Evolutionary conservation across 2,888 invertebrate genomes (phyloP), one percentile per base, ranked within the genome.

Genomic region (Apamea crenata): DNA sequence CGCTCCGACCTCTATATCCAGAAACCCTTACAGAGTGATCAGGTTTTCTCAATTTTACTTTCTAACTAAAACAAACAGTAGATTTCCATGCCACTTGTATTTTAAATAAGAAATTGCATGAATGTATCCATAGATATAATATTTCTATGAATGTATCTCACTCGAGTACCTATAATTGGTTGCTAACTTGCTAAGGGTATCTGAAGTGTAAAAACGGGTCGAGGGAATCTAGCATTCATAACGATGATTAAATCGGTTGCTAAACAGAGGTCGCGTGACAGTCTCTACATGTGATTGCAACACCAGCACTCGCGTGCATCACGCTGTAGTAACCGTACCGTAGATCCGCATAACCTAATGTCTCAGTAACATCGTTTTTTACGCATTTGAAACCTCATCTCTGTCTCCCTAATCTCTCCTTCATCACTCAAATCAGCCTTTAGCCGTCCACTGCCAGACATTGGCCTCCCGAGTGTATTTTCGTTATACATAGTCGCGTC

Each of bases 251-350:
- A 84, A 90, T 90, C 87, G 81, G 88, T 92, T 91, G 83, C 83
- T 82, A 83, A 90, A 87, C 88, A 87, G 86, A 87, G 90, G 89
- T 94, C 90, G 93, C 95, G 94, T 94, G 94, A 93, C 93, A 92
- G 90, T 92, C 85, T 87, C 91, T 89, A 91, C 90, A 88, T 92
- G 89, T 92, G 91, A 90, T 94, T 94, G 94, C 93, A 90, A 93
- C 93, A 93, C 89, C 89, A 85, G 83, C 90, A 87, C 85, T 87
- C 90, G 95, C 95, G 95, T 96, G 96, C 92, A 91, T 93, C 95
- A 94, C 94, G 94, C 91, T 91, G 91, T 88, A 88, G 80, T 91
- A 91, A 92, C 90, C 91, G 89, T 91, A 93, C 92, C 94, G 93
- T 94, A 93, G 92, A 95, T 95, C 95, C 94, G 93, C 91, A 89